phyloP scores from a whole-genome alignment of 2,113 vertebrate species.

The Harpagus bidentatus region DNA sequence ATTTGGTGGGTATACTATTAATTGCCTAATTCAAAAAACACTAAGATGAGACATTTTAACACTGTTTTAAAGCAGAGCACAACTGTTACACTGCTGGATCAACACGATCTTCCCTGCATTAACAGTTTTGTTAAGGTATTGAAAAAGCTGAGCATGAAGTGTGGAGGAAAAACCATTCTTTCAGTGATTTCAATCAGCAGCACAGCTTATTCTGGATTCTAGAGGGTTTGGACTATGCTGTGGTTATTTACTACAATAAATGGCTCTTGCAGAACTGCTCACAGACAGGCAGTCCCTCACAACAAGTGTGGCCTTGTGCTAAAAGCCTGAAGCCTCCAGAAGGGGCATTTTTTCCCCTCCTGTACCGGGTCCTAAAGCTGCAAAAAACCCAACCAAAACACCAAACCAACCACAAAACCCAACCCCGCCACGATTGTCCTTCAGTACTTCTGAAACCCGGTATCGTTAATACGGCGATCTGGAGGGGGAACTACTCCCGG shows the following conservation, averaged over 20 bases:
- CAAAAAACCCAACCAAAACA: not conserved
- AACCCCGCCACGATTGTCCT: not conserved
- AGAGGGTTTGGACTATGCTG: not conserved
- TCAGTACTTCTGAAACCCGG: not conserved
- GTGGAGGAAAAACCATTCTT: not conserved
- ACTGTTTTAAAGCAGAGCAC: not conserved
- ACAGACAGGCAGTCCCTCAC: not conserved
- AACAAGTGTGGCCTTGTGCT: not conserved
- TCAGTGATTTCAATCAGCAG: not conserved
- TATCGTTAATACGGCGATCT: rapidly evolving
- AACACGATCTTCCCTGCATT: not conserved
- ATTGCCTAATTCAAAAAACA: not conserved
- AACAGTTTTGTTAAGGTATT: not conserved
- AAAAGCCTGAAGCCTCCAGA: not conserved
- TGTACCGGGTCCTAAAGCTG: not conserved
- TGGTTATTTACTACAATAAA: not conserved
- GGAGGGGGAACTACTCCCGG: no score
- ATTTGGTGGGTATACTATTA: not conserved
- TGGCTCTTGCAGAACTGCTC: not conserved
- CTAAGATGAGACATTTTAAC: not conserved
- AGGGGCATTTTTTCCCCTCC: not conserved
- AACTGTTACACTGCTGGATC: not conserved
- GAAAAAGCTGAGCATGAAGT: not conserved
- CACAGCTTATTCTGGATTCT: not conserved
- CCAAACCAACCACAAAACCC: no score